These are phyloP conservation scores for Heliocidaris tuberculata DNA, from an alignment of 35 echinoderm and acorn worm genomes.

Conservation along the genomic window DNA sequence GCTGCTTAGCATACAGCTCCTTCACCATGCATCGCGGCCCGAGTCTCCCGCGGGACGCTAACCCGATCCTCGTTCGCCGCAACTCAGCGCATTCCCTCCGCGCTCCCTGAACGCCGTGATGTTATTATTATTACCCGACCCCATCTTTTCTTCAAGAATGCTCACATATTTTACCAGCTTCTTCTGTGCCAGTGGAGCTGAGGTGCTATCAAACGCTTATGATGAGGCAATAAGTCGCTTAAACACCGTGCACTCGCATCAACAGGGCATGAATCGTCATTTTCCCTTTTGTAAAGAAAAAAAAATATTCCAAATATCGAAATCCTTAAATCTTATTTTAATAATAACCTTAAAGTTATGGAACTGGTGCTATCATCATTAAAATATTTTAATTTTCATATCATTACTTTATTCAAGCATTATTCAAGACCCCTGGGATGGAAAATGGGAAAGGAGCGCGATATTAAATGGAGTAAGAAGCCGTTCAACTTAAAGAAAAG, in stretches of 20 bases:
- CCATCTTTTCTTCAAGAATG: constrained; percentile 24
- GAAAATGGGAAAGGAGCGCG: too few relatives aligned
- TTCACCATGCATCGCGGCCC: constrained; percentile 18
- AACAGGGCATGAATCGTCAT: neutral
- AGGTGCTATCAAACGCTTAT: neutral
- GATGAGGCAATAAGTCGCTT: neutral
- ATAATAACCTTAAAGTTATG: too few relatives aligned
- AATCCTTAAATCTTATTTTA: too few relatives aligned
- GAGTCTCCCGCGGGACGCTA: constrained; percentile 22
- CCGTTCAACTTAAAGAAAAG: too few relatives aligned
- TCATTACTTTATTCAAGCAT: too few relatives aligned
- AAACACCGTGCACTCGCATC: neutral
- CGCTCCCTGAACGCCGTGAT: neutral
- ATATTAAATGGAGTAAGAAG: too few relatives aligned
- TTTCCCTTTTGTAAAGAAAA: too few relatives aligned
- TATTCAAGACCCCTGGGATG: too few relatives aligned
- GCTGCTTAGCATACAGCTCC: constrained; percentile 10
- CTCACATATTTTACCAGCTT: constrained; percentile 42
- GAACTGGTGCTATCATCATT: too few relatives aligned
- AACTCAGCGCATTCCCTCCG: constrained; percentile 21
- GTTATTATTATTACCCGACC: neutral
- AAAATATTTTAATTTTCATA: too few relatives aligned
- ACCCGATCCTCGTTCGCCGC: constrained; percentile 21
- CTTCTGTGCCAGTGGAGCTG: neutral
- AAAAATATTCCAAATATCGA: too few relatives aligned